A percentile compares a stretch with the other conserved stretches of the same genome.
Conservation (phyloP, 2,113 vertebrate genomes). For the Pitta sordida region DNA sequence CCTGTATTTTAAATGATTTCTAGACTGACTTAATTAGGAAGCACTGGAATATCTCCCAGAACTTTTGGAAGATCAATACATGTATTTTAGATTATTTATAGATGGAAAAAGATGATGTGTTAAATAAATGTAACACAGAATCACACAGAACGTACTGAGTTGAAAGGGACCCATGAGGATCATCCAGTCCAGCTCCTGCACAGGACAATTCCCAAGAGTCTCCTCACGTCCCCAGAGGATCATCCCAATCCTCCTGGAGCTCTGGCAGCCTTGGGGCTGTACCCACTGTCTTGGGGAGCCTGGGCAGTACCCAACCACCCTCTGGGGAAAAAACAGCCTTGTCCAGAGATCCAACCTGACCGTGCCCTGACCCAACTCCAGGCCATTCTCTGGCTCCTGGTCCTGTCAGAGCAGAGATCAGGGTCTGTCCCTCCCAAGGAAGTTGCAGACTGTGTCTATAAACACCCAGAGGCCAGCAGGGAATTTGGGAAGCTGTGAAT, state of each 20-base stretch:
- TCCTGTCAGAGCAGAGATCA: neutral
- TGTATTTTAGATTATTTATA: neutral
- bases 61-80: neutral
- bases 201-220: no score
- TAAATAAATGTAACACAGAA: neutral
- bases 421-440: neutral
- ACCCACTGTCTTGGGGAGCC: no score
- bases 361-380: neutral
- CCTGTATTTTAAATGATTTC: neutral
- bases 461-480: neutral
- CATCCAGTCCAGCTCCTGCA: no score
- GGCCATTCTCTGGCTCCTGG: neutral
- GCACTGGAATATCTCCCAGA: neutral
- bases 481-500: accelerated
- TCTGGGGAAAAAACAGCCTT: neutral
- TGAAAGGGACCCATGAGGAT: no score
- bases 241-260: no score
- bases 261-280: no score
- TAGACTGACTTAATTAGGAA: neutral
- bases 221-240: no score
- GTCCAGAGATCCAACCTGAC: neutral
- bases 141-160: no score
- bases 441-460: neutral
- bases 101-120: accelerated
- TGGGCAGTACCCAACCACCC: no score